These are phyloP conservation scores for Caranx melampygus DNA, from an alignment of 2,113 vertebrate genomes.

Conservation along the genomic window DNA sequence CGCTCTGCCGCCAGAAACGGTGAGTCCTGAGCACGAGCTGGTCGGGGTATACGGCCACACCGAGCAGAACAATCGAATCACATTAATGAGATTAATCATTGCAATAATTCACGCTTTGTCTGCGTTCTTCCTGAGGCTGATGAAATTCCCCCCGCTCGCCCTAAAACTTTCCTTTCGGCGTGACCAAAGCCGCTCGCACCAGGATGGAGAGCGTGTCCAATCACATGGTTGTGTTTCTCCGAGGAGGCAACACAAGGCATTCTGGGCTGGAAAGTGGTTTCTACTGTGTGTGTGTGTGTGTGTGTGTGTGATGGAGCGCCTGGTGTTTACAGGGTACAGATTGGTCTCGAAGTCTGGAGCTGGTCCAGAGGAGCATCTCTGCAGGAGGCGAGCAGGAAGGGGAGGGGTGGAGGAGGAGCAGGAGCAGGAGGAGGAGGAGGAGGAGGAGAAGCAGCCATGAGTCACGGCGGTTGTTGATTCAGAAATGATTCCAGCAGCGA, in stretches of 20 bases:
- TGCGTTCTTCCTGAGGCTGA: constrained; percentile 43
- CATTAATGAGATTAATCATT: constrained; percentile 56
- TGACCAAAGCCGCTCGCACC: constrained; percentile 18
- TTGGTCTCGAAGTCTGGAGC: constrained; percentile 36
- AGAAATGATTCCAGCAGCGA: constrained; percentile 28
- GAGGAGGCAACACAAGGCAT: not conserved
- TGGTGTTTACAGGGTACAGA: constrained; percentile 27
- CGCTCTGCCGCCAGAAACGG: not conserved
- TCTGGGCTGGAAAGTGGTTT: not conserved
- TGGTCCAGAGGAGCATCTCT: constrained; percentile 20
- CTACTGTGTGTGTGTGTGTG: not conserved
- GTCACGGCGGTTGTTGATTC: constrained; percentile 24
- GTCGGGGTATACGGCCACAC: constrained; percentile 21
- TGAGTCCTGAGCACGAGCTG: constrained; percentile 20
- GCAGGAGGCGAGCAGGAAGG: too few relatives aligned
- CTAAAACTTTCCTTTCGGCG: constrained; percentile 37
- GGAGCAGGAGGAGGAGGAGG: not conserved
- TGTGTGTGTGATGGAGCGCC: not conserved
- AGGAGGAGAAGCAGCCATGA: not conserved
- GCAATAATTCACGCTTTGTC: constrained; percentile 37
- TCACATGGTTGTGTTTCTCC: constrained; percentile 4
- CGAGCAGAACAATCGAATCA: constrained; percentile 45
- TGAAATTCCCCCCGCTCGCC: constrained; percentile 30
- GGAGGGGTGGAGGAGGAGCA: too few relatives aligned
- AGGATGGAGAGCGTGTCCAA: constrained; percentile 21